These are phyloP conservation scores for Antheraea mylitta DNA, from an alignment of 1,140 invertebrate genomes.

Conservation along the genomic window DNA sequence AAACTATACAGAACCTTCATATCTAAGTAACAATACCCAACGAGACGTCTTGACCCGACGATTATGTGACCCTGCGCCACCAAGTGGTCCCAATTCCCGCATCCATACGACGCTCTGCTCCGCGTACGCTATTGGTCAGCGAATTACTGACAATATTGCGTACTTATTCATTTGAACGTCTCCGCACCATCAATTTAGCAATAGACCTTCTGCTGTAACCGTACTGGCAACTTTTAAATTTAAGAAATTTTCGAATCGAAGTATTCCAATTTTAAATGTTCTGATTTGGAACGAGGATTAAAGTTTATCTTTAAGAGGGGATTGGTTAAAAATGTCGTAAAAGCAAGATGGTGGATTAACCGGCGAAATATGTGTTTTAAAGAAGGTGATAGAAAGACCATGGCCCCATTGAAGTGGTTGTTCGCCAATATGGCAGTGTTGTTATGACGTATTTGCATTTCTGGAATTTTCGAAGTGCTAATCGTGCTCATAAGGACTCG, in stretches of 20 bases:
- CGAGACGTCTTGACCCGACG: conserved; percentile 46
- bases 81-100: conserved; percentile 67
- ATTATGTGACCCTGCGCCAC: conserved; percentile 56
- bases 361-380: conserved; percentile 38
- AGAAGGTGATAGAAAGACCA: conserved; percentile 43
- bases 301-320: background rate
- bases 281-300: conserved; percentile 17
- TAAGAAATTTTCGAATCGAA: conserved; percentile 10
- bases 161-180: conserved; percentile 67
- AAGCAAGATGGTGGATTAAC: conserved; percentile 58
- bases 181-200: conserved; percentile 60
- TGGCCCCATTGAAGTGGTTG: conserved; percentile 25
- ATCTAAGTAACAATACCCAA: conserved; percentile 31
- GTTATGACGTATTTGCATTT: conserved; percentile 31
- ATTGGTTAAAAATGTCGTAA: background rate
- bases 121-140: conserved; percentile 54
- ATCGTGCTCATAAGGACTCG: conserved; percentile 45
- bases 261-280: conserved; percentile 13
- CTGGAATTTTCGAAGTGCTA: conserved; percentile 33
- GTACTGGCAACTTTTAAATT: conserved; percentile 14
- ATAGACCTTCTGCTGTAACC: conserved; percentile 31
- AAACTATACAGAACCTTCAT: conserved; percentile 10
- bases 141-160: conserved; percentile 70
- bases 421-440: conserved; percentile 70
- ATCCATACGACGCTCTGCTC: conserved; percentile 34